Percentiles rank a stretch among this genome's conserved stretches.
phyloP scores from a whole-genome alignment of 2,113 vertebrate species.

The Pholis gunnellus region DNA sequence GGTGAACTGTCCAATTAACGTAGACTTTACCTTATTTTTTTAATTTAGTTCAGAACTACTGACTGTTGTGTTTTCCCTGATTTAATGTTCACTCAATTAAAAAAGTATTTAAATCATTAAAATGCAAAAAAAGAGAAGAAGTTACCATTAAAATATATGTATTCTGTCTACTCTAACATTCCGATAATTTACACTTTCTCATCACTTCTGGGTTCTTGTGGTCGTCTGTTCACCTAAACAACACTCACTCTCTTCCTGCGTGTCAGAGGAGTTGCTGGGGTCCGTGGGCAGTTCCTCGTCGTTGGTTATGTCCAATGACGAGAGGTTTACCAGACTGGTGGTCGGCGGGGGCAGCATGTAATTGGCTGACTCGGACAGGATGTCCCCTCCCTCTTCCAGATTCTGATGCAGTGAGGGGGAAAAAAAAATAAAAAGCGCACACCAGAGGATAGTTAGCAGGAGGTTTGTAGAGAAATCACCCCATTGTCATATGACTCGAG shows the following conservation, averaged over 20 bases:
- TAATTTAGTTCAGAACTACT: not conserved
- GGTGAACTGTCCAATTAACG: not conserved
- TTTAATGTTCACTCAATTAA: not conserved
- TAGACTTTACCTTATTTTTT: not conserved
- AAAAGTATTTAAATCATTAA: not conserved
- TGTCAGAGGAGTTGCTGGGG: conserved; percentile 91
- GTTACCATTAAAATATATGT: not conserved
- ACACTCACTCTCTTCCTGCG: conserved; percentile 89
- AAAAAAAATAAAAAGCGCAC: not conserved
- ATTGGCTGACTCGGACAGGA: conserved; percentile 83
- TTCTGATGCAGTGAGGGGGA: conserved; percentile 72
- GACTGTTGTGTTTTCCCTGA: not conserved
- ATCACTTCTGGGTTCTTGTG: not conserved
- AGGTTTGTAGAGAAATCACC: conserved; percentile 40
- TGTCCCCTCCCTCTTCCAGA: conserved; percentile 84
- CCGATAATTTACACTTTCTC: not conserved
- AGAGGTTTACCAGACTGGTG: conserved; percentile 82
- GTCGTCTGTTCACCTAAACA: not conserved
- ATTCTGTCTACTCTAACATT: not conserved
- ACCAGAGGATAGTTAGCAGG: conserved; percentile 17
- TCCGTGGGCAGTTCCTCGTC: conserved; percentile 91
- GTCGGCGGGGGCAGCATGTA: conserved; percentile 79
- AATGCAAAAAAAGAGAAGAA: not conserved
- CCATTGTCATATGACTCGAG: conserved; percentile 67
- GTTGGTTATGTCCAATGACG: conserved; percentile 87